Evolutionary conservation across 2,113 vertebrate species (phyloP).

Genomic region (Myrmophylax atrothorax): DNA sequence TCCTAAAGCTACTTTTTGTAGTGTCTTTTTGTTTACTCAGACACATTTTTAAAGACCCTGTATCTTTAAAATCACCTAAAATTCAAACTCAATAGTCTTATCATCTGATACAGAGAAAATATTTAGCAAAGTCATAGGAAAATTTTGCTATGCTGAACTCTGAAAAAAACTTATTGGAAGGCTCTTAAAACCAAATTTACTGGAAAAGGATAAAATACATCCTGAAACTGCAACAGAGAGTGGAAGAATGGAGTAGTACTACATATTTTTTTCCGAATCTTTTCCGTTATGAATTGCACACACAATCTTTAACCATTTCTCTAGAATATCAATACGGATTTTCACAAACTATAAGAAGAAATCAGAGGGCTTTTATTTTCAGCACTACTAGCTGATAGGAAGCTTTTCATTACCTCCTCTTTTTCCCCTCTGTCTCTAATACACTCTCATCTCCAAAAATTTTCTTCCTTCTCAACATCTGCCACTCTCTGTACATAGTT

Average conservation of each 20-base stretch:
- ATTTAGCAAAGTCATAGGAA: not conserved
- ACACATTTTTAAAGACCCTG: not conserved
- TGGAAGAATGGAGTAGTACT: not conserved
- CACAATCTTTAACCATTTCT: not conserved
- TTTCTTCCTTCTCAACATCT: not conserved
- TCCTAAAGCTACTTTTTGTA: not conserved
- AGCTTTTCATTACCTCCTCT: not conserved
- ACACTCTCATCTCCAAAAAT: not conserved
- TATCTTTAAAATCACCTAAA: not conserved
- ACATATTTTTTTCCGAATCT: not conserved
- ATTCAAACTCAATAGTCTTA: not conserved
- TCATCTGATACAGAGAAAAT: not conserved
- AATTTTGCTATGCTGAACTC: not conserved
- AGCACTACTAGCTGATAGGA: not conserved
- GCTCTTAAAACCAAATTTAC: not conserved
- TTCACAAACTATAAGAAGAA: not conserved
- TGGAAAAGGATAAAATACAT: not conserved
- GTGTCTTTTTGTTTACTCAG: not conserved
- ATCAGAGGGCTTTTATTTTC: not conserved
- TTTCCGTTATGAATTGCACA: not conserved
- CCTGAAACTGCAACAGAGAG: not conserved
- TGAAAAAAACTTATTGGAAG: not conserved
- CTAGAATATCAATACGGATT: not conserved
- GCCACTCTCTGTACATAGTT: not conserved
- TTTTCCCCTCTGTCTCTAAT: not conserved